Evolutionary conservation across 2,797 vertebrate genomes (phyloP).

Genomic region (Erithacus rubecula): DNA sequence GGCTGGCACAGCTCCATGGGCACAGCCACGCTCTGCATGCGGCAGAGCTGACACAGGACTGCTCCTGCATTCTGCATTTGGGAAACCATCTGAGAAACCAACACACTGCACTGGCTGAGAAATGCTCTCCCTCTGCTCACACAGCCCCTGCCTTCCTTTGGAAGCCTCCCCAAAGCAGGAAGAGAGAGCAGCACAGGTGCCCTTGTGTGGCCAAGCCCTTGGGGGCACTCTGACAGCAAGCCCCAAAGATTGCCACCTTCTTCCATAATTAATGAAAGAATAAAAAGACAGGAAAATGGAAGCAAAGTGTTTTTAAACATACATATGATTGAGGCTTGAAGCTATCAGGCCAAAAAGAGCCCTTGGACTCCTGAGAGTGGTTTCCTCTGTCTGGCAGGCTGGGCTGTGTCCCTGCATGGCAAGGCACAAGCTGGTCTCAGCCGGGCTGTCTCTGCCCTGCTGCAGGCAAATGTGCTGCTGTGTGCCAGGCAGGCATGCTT

Average conservation of each 20-base stretch:
- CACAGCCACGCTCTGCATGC: neutral
- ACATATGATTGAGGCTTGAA: neutral
- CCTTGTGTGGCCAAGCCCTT: neutral
- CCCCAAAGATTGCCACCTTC: neutral
- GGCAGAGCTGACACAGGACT: neutral
- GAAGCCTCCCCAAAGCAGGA: neutral
- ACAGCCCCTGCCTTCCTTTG: neutral
- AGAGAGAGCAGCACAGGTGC: neutral
- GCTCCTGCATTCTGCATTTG: neutral
- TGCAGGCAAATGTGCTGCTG: neutral
- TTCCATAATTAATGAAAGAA: neutral
- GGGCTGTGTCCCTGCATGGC: neutral
- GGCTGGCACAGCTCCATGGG: neutral
- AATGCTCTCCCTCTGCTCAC: neutral
- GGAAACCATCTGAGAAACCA: neutral
- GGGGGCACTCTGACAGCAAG: fast-evolving
- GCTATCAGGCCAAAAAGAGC: neutral
- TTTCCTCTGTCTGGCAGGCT: neutral
- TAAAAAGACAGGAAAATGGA: neutral
- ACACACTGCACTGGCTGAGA: neutral
- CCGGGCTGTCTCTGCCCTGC: neutral
- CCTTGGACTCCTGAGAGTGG: neutral
- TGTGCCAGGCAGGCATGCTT: neutral
- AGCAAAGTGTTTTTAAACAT: neutral
- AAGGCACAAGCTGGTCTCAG: neutral